Percentiles rank a stretch among this genome's conserved stretches.
These are phyloP conservation scores for Parazoanthus atlanticus DNA, from an alignment of 92 coral and sea anemone genomes.

Conservation along the genomic window DNA sequence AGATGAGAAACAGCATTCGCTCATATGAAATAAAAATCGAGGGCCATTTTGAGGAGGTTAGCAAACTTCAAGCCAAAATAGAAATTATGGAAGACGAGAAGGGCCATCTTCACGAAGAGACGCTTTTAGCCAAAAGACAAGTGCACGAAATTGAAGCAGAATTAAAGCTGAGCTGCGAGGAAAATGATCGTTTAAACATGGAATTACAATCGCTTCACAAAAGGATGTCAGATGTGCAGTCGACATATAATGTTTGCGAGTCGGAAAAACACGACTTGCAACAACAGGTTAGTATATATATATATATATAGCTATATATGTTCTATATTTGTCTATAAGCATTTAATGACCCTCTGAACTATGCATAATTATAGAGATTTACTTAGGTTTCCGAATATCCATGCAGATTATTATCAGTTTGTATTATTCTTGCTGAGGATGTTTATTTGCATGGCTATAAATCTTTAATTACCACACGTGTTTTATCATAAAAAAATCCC, in stretches of 20 bases:
- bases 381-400: no score
- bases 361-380: no score
- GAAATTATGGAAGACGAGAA: conserved; percentile 70
- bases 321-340: no score
- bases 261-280: conserved; percentile 66
- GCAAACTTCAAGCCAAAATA: conserved; percentile 70
- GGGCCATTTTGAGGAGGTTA: conserved; percentile 45
- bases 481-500: no score
- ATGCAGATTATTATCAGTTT: no score
- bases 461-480: no score
- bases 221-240: conserved; percentile 64
- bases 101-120: conserved; percentile 62
- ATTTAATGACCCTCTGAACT: no score
- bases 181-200: conserved; percentile 53
- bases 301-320: no score
- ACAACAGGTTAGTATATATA: conserved; percentile 56
- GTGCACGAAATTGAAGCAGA: conserved; percentile 62
- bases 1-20: conserved; percentile 44
- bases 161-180: conserved; percentile 50
- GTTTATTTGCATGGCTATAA: no score
- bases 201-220: conserved; percentile 64
- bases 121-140: conserved; percentile 49
- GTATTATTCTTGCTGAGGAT: no score
- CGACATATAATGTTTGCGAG: conserved; percentile 62
- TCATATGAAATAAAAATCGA: conserved; percentile 60